These are phyloP conservation scores for Jordanella pulchra DNA, from an alignment of 2,797 vertebrate genomes.

Conservation along the genomic window DNA sequence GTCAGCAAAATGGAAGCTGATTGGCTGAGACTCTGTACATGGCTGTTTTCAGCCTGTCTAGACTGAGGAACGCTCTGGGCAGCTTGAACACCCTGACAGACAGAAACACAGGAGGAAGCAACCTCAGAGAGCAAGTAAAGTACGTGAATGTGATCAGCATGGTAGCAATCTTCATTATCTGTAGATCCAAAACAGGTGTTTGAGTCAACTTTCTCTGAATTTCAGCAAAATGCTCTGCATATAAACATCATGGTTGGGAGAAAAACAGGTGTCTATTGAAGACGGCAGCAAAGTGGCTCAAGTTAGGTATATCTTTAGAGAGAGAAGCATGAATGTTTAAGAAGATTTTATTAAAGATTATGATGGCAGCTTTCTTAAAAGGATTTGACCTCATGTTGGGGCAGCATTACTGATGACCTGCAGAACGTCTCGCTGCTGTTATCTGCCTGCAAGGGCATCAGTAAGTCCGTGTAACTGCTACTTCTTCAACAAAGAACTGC, in stretches of 20 bases:
- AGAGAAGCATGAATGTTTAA: too few species aligned
- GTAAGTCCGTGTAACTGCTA: background rate
- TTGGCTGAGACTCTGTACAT: conserved; percentile 70
- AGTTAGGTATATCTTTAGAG: background rate
- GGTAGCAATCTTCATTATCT: background rate
- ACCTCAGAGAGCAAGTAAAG: conserved; percentile 34
- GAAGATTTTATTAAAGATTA: background rate
- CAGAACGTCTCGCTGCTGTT: background rate
- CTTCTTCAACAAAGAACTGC: background rate
- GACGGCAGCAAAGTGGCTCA: background rate
- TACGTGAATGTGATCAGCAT: conserved; percentile 7
- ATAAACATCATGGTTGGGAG: too few species aligned
- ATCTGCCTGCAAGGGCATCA: background rate
- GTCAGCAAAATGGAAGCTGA: conserved; percentile 62
- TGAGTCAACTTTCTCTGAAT: too few species aligned
- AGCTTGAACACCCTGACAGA: conserved; percentile 62
- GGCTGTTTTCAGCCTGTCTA: conserved; percentile 74
- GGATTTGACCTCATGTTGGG: background rate
- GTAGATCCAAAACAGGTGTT: too few species aligned
- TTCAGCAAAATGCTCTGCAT: too few species aligned
- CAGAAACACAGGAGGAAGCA: conserved; percentile 11
- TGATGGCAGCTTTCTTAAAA: background rate
- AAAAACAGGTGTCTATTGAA: background rate
- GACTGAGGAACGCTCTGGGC: conserved; percentile 75
- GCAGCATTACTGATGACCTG: background rate